Evolutionary conservation across 2,888 invertebrate species (phyloP), one percentile per base, ranked within the genome.

Genomic region (Meliscaeva auricollis): DNA sequence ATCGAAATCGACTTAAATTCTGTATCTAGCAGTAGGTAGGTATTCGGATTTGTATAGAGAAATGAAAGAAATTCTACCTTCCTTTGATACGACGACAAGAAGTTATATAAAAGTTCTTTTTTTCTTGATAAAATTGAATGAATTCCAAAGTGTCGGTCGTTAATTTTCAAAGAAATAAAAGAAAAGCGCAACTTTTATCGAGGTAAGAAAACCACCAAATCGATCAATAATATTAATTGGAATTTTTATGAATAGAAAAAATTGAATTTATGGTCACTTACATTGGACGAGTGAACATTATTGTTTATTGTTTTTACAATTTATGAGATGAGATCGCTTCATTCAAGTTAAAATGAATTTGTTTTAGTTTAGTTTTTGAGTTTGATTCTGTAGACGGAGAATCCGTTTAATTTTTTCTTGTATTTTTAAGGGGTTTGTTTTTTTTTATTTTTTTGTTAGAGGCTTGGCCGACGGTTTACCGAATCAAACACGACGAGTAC

Each of bases 221-320:
- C 68, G 73, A 83, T 83, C 72, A 83, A 83, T 78, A 78, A 78
- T 38, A 20, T 17, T 38, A 82, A 60, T 52, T 46, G 13, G 9
- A 56, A n/a, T n/a, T 26, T 15, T n/a, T 20, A 15, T 41, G 32
- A 58, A 69, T 20, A 48, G 7, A 48, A n/a, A 73, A 50, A 50
- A 41, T 66, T 26, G 15, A 73, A 32, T 52, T 62, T 44, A 48
- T 8, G 8, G 8, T 15, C 64, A 87, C 91, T 91, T 89, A 91
- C 91, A 89, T 89, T 88, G 90, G 90, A 69, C 91, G 90, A 88
- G 90, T 89, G 80, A 91, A 89, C 91, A 91, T 91, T 84, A 88
- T 90, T 78, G 54, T 79, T 15, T 74, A 80, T 85, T 76, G 58
- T 35, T 38, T 38, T 38, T 68, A 60, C 41, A 58, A 46, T 20